Conservation (phyloP, 2,113 vertebrate species). For the Pipra filicauda region DNA sequence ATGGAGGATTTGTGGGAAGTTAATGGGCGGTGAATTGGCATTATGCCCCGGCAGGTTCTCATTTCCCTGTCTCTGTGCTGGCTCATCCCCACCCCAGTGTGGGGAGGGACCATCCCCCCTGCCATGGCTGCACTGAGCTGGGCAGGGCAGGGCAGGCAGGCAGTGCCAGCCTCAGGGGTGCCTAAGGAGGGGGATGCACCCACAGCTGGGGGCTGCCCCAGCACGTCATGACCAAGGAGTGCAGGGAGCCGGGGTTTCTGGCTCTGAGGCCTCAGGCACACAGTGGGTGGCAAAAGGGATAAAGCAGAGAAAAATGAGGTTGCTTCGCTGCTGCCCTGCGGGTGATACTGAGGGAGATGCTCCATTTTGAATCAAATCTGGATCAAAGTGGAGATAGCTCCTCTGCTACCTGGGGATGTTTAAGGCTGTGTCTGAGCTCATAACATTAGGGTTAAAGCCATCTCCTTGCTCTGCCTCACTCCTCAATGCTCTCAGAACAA, state of each 20-base stretch:
- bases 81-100: not conserved
- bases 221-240: not conserved
- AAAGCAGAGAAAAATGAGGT: not conserved
- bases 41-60: not conserved
- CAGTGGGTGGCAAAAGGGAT: not conserved
- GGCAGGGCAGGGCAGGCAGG: not conserved
- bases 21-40: not conserved
- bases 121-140: fast-evolving
- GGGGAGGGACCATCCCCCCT: not conserved
- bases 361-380: constrained; percentile 10
- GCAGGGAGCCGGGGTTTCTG: not conserved
- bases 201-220: not conserved
- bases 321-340: not conserved
- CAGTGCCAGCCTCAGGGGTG: not conserved
- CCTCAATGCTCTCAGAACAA: not conserved
- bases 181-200: not conserved
- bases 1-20: not conserved
- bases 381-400: constrained; percentile 13
- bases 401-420: constrained; percentile 28
- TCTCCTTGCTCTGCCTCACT: not conserved
- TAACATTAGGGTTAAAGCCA: not conserved
- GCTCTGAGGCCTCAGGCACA: not conserved
- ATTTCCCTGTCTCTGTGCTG: not conserved
- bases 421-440: constrained; percentile 2
- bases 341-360: not conserved